phyloP scores from a whole-genome alignment of 2,113 vertebrate genomes.

The Rhizomys pruinosus region DNA sequence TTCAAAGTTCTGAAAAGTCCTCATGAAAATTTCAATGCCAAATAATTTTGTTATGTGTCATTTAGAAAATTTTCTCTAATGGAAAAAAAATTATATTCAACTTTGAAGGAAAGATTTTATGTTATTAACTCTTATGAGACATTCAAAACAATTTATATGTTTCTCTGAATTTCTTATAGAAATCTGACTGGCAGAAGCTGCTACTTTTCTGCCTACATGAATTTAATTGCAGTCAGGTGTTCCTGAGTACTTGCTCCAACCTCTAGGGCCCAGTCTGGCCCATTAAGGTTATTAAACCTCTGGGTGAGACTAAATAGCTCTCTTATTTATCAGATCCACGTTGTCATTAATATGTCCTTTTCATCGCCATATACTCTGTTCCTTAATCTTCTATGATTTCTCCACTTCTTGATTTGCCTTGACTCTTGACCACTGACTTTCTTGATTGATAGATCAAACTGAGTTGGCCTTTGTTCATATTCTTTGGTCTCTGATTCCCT shows the following conservation, averaged over 20 bases:
- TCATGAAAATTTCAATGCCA: conserved; percentile 23
- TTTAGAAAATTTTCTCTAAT: conserved; percentile 42
- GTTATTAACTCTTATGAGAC: background rate
- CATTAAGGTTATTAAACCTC: background rate
- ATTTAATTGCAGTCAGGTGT: background rate
- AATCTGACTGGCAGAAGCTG: conserved; percentile 7
- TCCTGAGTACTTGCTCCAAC: conserved; percentile 11
- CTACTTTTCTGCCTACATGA: background rate
- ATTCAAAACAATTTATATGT: background rate
- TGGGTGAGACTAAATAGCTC: background rate
- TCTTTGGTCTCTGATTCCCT: background rate
- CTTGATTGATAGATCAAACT: conserved; percentile 24
- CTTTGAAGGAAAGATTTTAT: conserved; percentile 13
- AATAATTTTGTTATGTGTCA: conserved; percentile 12
- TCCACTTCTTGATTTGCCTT: background rate
- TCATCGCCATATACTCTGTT: background rate
- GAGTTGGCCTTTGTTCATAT: background rate
- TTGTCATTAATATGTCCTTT: background rate
- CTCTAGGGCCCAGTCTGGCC: background rate
- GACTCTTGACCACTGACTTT: background rate
- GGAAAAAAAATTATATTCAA: background rate
- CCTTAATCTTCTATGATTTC: conserved; percentile 11
- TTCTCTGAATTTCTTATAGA: background rate
- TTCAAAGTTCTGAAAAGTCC: background rate
- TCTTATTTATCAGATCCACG: background rate